These are phyloP conservation scores for Drosophila suzukii DNA, from an alignment of 1,140 invertebrate species.

Conservation along the genomic window DNA sequence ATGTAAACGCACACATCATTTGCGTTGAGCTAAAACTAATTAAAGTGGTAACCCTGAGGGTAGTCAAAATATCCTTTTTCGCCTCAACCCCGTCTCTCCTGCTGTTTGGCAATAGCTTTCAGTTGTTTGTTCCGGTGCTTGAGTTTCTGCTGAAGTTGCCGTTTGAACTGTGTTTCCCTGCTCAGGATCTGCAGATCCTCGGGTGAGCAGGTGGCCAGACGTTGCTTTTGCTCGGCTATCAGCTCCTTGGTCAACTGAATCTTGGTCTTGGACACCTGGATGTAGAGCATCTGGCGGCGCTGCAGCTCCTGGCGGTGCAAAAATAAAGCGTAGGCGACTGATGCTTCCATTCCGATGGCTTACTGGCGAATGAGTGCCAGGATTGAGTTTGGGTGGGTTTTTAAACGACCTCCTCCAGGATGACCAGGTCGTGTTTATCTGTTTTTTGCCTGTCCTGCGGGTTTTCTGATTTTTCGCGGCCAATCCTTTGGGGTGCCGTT, in stretches of 20 bases:
- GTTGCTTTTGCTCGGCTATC: slow-evolving; percentile 51
- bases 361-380: slow-evolving; percentile 37
- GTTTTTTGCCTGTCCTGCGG: slow-evolving; percentile 21
- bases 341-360: slow-evolving; percentile 49
- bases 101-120: slow-evolving; percentile 29
- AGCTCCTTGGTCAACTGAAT: slow-evolving; percentile 54
- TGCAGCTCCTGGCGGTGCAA: slow-evolving; percentile 66
- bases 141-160: slow-evolving; percentile 47
- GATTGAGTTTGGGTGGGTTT: not conserved
- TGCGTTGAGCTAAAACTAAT: slow-evolving; percentile 47
- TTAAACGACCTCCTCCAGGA: slow-evolving; percentile 32
- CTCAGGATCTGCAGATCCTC: slow-evolving; percentile 65
- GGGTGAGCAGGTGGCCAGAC: slow-evolving; percentile 39
- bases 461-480: slow-evolving; percentile 49
- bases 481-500: slow-evolving; percentile 45
- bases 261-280: slow-evolving; percentile 53
- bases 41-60: slow-evolving; percentile 19
- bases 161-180: slow-evolving; percentile 56
- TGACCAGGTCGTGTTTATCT: slow-evolving; percentile 8
- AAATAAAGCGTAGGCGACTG: slow-evolving; percentile 62
- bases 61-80: not conserved
- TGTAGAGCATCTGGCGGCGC: slow-evolving; percentile 43
- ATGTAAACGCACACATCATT: slow-evolving; percentile 36
- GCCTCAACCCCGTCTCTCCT: slow-evolving; percentile 29
- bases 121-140: slow-evolving; percentile 54